phyloP scores from a whole-genome alignment of 2,797 vertebrate species.

The Poecilia velifera region DNA sequence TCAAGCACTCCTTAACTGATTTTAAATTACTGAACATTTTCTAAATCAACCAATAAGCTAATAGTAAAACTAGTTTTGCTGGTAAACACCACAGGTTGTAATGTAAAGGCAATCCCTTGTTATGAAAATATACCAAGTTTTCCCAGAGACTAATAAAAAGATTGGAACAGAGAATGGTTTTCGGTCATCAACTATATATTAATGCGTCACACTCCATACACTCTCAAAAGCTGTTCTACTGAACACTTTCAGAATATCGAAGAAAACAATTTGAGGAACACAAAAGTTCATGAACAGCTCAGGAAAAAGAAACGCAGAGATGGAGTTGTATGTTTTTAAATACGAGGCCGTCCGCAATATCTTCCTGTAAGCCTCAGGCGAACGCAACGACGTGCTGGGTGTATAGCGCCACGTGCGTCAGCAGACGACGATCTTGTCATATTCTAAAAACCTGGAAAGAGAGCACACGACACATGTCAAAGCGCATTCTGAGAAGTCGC shows the following conservation, averaged over 20 bases:
- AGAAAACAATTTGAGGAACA: slow-evolving; percentile 71
- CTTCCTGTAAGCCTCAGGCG: slow-evolving; percentile 84
- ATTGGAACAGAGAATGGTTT: slow-evolving; percentile 28
- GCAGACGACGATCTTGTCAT: slow-evolving; percentile 85
- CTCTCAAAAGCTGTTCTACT: slow-evolving; percentile 35
- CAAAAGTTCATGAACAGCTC: slow-evolving; percentile 63
- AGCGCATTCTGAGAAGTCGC: slow-evolving; percentile 66
- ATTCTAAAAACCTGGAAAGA: slow-evolving; percentile 88
- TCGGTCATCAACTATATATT: slow-evolving; percentile 23
- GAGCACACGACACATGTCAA: slow-evolving; percentile 86
- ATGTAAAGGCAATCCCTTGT: slow-evolving; percentile 47
- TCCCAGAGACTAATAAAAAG: slow-evolving; percentile 31
- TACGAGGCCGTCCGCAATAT: slow-evolving; percentile 80
- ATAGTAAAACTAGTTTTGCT: slow-evolving; percentile 21
- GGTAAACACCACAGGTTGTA: slow-evolving; percentile 21
- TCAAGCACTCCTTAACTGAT: slow-evolving; percentile 34
- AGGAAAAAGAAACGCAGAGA: slow-evolving; percentile 58
- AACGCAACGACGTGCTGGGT: slow-evolving; percentile 81
- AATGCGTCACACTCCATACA: slow-evolving; percentile 41
- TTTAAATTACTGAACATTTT: not conserved
- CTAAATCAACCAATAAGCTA: slow-evolving; percentile 12
- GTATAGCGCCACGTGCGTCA: slow-evolving; percentile 84
- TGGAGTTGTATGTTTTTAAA: slow-evolving; percentile 69
- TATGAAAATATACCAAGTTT: slow-evolving; percentile 34
- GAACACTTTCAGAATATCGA: slow-evolving; percentile 48